Evolutionary conservation across 2,797 vertebrate genomes (phyloP).

Genomic region (Catostomus latipinnis): DNA sequence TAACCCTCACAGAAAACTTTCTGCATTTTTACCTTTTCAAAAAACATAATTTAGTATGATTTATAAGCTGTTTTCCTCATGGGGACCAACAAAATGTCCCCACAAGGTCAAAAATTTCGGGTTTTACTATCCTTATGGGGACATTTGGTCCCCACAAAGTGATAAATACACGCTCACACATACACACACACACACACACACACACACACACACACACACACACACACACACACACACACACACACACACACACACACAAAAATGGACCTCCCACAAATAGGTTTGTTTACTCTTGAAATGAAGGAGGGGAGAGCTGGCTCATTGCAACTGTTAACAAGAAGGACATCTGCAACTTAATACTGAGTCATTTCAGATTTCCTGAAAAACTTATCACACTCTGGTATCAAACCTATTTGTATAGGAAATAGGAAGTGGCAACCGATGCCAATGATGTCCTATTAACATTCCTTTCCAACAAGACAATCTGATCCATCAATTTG

Average conservation of each 20-base stretch:
- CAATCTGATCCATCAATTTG: constrained; percentile 34
- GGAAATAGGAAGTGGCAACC: constrained; percentile 22
- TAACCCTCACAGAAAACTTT: no score
- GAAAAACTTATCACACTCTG: neutral
- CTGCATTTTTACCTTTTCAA: no score
- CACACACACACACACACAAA: neutral
- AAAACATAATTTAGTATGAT: no score
- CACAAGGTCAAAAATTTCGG: no score
- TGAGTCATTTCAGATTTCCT: constrained; percentile 15
- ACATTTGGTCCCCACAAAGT: no score
- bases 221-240: no score
- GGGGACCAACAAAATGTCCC: no score
- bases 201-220: no score
- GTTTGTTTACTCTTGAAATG: neutral
- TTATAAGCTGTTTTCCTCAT: no score
- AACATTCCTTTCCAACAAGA: constrained; percentile 33
- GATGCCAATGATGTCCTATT: constrained; percentile 31
- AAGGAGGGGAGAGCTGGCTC: neutral
- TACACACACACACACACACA: no score
- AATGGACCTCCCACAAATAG: neutral
- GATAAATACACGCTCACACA: no score
- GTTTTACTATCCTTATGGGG: no score
- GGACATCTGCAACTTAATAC: neutral
- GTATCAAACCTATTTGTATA: constrained; percentile 8
- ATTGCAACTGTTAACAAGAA: neutral